A percentile compares a stretch with the other conserved stretches of the same genome.
phyloP scores from a whole-genome alignment of 2,113 vertebrate species.

The Puma concolor region DNA sequence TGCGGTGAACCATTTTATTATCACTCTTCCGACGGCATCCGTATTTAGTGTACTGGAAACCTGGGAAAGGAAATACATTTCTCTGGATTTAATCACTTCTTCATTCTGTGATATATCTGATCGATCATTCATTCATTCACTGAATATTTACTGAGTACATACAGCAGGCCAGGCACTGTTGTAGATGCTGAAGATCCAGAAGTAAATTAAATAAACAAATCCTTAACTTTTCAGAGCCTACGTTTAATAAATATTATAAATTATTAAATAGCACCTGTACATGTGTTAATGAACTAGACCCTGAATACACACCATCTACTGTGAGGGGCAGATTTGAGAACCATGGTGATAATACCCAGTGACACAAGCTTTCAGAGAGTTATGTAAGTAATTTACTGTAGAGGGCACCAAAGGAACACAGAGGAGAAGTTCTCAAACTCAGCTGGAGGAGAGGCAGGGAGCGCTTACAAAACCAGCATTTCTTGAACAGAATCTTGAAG shows the following conservation, averaged over 20 bases:
- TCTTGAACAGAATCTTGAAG: neutral
- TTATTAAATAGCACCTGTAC: neutral
- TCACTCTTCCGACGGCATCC: conserved; percentile 97
- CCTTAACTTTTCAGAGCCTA: neutral
- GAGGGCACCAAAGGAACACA: conserved; percentile 33
- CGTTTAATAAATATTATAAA: neutral
- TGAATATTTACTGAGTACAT: neutral
- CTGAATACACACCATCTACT: neutral
- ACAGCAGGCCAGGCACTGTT: neutral
- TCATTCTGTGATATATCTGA: neutral
- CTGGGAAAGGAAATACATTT: conserved; percentile 79
- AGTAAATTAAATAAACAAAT: neutral
- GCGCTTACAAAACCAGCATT: neutral
- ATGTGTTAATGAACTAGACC: neutral
- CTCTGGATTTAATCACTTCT: neutral
- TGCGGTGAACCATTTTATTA: conserved; percentile 96
- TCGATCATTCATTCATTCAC: neutral
- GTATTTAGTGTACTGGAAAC: conserved; percentile 97
- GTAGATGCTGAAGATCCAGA: neutral
- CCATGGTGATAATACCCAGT: rapidly evolving
- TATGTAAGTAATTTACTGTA: neutral
- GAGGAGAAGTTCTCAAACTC: neutral
- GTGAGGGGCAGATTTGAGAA: neutral
- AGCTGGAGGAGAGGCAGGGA: neutral
- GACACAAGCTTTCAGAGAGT: neutral